Percentiles rank a stretch among this genome's conserved stretches.
phyloP scores from a whole-genome alignment of 1,140 invertebrate genomes.

The Zaprionus inermis region DNA sequence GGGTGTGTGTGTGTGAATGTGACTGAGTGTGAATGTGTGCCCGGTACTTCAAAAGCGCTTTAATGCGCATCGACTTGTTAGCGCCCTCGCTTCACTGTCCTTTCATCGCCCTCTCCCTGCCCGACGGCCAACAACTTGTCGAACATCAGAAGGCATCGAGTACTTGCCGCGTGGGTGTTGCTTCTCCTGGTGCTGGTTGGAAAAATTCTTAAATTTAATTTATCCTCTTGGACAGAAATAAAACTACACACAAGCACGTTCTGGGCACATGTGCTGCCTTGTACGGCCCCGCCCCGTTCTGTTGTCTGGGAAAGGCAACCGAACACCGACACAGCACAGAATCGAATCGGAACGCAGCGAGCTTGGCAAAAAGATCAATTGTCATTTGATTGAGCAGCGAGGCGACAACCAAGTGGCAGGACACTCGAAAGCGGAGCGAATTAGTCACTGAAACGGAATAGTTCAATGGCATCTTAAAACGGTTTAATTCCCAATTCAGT shows the following conservation, averaged over 20 bases:
- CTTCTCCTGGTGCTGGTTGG: background rate
- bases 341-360: background rate
- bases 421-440: slow-evolving; percentile 11
- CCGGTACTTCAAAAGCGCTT: slow-evolving; percentile 40
- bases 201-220: slow-evolving; percentile 48
- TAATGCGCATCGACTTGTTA: slow-evolving; percentile 58
- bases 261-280: background rate
- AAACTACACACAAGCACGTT: slow-evolving; percentile 13
- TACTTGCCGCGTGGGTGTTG: slow-evolving; percentile 3
- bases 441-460: slow-evolving; percentile 30
- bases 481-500: slow-evolving; percentile 13
- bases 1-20: slow-evolving; percentile 21
- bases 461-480: slow-evolving; percentile 15
- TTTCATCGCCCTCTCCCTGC: background rate
- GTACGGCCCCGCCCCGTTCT: background rate
- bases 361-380: slow-evolving; percentile 29
- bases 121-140: background rate
- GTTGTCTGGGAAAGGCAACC: background rate
- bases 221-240: slow-evolving; percentile 24
- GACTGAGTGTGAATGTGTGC: slow-evolving; percentile 21
- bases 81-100: slow-evolving; percentile 18
- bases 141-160: slow-evolving; percentile 15
- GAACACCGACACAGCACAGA: slow-evolving; percentile 5
- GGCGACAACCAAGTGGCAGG: background rate
- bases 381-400: slow-evolving; percentile 33